Conservation (phyloP, 1,140 invertebrate species). For the Atta colombica region DNA sequence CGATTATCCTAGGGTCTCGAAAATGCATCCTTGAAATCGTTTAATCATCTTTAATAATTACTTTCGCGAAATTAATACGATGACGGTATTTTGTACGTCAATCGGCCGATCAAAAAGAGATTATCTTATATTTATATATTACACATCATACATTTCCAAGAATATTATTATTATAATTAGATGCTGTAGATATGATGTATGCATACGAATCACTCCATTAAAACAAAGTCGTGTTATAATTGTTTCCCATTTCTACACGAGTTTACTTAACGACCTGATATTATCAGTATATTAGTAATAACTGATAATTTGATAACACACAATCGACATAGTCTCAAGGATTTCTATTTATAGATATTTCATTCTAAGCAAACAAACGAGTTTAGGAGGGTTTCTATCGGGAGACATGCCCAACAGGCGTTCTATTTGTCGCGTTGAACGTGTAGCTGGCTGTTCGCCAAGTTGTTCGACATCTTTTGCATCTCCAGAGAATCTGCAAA, state of each 20-base stretch:
- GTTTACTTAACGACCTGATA: background rate
- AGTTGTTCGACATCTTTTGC: background rate
- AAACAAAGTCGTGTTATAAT: background rate
- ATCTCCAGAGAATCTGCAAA: conserved; percentile 14
- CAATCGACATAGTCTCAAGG: background rate
- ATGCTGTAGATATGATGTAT: no score
- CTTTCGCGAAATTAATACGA: background rate
- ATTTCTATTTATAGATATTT: conserved; percentile 45
- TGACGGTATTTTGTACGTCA: background rate
- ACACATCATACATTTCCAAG: background rate
- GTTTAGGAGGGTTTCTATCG: background rate
- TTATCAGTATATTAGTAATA: background rate
- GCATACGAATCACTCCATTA: background rate
- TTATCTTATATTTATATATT: background rate
- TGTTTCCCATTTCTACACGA: background rate
- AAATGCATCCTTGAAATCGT: background rate
- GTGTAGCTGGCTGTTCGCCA: background rate
- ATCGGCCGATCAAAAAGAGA: background rate
- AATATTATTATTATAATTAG: background rate
- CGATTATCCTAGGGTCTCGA: background rate
- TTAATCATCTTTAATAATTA: background rate
- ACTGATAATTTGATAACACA: background rate
- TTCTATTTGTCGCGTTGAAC: conserved; percentile 15
- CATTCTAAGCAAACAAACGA: background rate
- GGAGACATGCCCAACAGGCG: background rate